Evolutionary conservation across 2,113 vertebrate genomes (phyloP).

Genomic region (Pongo abelii): DNA sequence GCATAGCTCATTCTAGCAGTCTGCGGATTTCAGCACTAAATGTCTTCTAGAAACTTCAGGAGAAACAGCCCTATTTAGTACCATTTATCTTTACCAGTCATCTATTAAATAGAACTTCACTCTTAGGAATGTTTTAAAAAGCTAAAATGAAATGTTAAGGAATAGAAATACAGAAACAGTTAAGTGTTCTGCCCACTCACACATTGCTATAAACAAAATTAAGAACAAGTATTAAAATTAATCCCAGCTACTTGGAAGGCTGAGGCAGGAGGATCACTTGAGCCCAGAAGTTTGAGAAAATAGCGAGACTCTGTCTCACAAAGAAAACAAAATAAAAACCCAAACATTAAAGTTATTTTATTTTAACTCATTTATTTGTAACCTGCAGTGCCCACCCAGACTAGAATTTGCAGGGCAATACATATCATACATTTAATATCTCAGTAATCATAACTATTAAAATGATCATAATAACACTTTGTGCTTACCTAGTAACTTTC

Average conservation of each 20-base stretch:
- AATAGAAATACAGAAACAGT: slow-evolving; percentile 25
- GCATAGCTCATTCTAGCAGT: neutral
- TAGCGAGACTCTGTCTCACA: neutral
- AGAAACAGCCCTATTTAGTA: neutral
- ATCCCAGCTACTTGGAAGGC: neutral
- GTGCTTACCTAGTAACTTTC: slow-evolving; percentile 60
- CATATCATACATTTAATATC: slow-evolving; percentile 54
- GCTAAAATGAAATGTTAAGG: neutral
- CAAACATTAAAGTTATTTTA: neutral
- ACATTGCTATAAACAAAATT: slow-evolving; percentile 14
- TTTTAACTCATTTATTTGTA: slow-evolving; percentile 1
- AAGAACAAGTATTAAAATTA: neutral
- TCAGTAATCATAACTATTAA: slow-evolving; percentile 70
- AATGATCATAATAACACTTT: slow-evolving; percentile 71
- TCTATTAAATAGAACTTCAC: neutral
- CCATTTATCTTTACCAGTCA: no score
- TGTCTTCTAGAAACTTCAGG: neutral
- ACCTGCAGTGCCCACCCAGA: neutral
- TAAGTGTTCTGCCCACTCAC: neutral
- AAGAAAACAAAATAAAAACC: neutral
- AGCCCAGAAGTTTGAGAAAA: neutral
- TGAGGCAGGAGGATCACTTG: neutral
- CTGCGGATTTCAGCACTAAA: neutral
- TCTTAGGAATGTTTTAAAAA: neutral
- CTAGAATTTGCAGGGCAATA: neutral